A percentile compares a stretch with the other conserved stretches of the same genome.
Evolutionary conservation across 2,113 vertebrate species (phyloP).

Genomic region (Anhinga anhinga): DNA sequence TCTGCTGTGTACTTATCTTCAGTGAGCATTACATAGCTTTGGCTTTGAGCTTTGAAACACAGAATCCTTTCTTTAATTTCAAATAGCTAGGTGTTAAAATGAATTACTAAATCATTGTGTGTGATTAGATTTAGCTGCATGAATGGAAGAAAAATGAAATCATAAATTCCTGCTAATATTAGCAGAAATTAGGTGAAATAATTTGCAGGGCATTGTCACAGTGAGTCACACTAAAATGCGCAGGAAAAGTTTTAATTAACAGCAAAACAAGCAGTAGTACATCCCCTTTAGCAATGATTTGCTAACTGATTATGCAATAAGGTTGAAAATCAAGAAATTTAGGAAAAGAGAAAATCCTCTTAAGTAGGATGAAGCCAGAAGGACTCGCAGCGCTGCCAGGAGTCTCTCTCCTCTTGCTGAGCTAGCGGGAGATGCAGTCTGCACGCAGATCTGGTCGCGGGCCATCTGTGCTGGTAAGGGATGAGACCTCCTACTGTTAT

Average conservation of each 20-base stretch:
- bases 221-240: not conserved
- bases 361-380: constrained; percentile 45
- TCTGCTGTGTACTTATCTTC: not conserved
- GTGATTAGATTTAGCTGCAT: not conserved
- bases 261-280: not conserved
- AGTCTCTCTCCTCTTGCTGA: constrained; percentile 7
- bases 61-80: not conserved
- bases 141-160: not conserved
- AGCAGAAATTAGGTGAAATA: not conserved
- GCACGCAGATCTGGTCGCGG: not conserved
- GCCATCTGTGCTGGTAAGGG: constrained; percentile 39
- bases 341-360: constrained; percentile 55
- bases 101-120: not conserved
- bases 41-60: not conserved
- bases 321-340: constrained; percentile 50
- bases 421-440: not conserved
- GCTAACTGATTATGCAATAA: constrained; percentile 40
- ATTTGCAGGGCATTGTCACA: not conserved
- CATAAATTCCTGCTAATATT: not conserved
- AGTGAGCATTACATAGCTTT: not conserved
- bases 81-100: constrained; percentile 7
- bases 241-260: constrained; percentile 12
- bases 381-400: constrained; percentile 9
- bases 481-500: not conserved
- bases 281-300: constrained; percentile 26